Conservation (phyloP, 2,888 invertebrate species). For the Smittia aterrima region DNA sequence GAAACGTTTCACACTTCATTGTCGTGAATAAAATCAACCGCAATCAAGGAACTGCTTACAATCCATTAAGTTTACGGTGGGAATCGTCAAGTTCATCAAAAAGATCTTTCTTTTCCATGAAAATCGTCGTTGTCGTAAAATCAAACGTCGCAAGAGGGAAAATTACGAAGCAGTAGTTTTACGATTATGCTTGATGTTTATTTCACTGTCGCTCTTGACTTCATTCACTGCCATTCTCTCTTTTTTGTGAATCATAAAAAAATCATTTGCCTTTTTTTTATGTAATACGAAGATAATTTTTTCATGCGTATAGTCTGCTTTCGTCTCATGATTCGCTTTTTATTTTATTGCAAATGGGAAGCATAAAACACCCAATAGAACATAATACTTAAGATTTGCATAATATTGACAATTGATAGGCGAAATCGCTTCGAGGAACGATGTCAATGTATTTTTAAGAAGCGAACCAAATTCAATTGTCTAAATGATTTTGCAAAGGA, state of each 20-base stretch:
- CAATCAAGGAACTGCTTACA: constrained; percentile 1
- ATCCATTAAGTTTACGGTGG: not conserved
- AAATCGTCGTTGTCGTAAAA: not conserved
- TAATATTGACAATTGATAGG: constrained; percentile 30
- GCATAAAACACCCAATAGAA: constrained; percentile 36
- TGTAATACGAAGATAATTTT: constrained; percentile 1
- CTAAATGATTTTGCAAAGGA: not conserved
- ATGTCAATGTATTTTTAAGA: not conserved
- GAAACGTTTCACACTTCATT: too few species aligned
- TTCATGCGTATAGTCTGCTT: not conserved
- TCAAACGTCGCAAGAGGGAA: not conserved
- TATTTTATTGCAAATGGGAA: constrained; percentile 26
- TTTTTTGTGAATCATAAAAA: constrained; percentile 12
- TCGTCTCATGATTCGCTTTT: constrained; percentile 5
- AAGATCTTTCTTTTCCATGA: not conserved
- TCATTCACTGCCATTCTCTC: not conserved
- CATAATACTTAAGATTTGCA: constrained; percentile 36
- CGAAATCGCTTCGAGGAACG: not conserved
- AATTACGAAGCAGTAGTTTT: constrained; percentile 8
- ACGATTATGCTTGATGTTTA: not conserved
- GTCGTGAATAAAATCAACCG: too few species aligned
- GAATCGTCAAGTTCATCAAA: not conserved
- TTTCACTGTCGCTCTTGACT: constrained; percentile 9
- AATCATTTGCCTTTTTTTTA: constrained; percentile 23
- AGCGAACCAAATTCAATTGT: constrained; percentile 29